These are phyloP conservation scores for Pipistrellus pipistrellus DNA, from an alignment of 2,797 vertebrate species.

Conservation along the genomic window DNA sequence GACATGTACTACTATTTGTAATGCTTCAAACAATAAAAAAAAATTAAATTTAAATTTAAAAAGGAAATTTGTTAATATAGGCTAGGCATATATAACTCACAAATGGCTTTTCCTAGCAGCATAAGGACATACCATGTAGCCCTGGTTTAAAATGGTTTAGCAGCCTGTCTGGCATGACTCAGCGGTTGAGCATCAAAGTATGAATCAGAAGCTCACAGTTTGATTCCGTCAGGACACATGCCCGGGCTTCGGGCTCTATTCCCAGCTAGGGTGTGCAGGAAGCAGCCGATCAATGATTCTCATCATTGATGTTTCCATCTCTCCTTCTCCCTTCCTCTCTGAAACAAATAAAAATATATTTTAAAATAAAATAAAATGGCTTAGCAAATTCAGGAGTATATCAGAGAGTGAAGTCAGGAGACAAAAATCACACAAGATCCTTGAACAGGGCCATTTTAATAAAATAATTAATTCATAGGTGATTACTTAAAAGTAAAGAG, in stretches of 20 bases:
- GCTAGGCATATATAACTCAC: neutral
- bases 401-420: neutral
- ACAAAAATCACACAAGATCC: neutral
- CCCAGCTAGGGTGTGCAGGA: too few relatives aligned
- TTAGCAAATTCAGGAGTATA: neutral
- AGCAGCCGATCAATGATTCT: too few relatives aligned
- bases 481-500: neutral
- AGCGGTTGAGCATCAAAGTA: too few relatives aligned
- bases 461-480: neutral
- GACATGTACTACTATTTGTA: too few relatives aligned
- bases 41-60: neutral
- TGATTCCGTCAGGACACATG: too few relatives aligned
- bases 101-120: neutral
- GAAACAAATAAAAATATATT: too few relatives aligned
- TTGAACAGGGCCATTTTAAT: neutral
- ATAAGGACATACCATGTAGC: neutral
- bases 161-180: neutral
- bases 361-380: neutral
- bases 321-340: too few relatives aligned
- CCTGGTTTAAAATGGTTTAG: neutral
- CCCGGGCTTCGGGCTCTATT: too few relatives aligned
- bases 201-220: too few relatives aligned
- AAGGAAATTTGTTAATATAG: constrained; percentile 1
- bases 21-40: too few relatives aligned
- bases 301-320: too few relatives aligned